These are phyloP conservation scores for Odocoileus virginianus DNA, from an alignment of 2,113 vertebrate genomes.

Conservation along the genomic window DNA sequence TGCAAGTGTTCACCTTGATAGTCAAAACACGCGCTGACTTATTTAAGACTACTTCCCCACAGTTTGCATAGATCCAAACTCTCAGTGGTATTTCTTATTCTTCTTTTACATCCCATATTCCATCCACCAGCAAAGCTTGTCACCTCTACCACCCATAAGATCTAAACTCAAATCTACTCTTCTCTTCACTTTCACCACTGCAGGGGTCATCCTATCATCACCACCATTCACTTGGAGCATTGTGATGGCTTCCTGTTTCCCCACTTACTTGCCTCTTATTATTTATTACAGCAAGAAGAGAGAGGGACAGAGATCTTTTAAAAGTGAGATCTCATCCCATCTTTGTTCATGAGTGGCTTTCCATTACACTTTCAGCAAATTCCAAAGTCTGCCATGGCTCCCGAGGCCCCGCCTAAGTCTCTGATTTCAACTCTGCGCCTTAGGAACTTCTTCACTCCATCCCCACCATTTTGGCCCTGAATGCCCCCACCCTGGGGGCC, in stretches of 20 bases:
- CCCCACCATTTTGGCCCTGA: not conserved
- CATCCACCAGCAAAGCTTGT: not conserved
- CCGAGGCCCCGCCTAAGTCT: not conserved
- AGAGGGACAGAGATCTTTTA: not conserved
- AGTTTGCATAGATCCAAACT: not conserved
- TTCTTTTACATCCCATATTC: not conserved
- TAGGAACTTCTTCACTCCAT: not conserved
- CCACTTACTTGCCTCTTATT: not conserved
- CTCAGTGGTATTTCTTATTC: too few species aligned
- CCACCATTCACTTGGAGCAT: not conserved
- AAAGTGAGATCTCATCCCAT: not conserved
- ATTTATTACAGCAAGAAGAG: not conserved
- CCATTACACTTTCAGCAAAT: not conserved
- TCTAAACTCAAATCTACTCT: not conserved
- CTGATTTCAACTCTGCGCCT: not conserved
- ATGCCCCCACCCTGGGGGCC: rapidly evolving
- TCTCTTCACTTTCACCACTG: not conserved
- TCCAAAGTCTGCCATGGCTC: not conserved
- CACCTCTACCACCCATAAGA: not conserved
- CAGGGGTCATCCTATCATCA: too few species aligned
- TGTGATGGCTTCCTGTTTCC: not conserved
- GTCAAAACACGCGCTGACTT: not conserved
- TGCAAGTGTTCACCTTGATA: not conserved
- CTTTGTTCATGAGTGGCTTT: not conserved
- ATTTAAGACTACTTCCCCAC: not conserved